Evolutionary conservation across 2,797 vertebrate genomes (phyloP).

Genomic region (Cichlasoma orientale): DNA sequence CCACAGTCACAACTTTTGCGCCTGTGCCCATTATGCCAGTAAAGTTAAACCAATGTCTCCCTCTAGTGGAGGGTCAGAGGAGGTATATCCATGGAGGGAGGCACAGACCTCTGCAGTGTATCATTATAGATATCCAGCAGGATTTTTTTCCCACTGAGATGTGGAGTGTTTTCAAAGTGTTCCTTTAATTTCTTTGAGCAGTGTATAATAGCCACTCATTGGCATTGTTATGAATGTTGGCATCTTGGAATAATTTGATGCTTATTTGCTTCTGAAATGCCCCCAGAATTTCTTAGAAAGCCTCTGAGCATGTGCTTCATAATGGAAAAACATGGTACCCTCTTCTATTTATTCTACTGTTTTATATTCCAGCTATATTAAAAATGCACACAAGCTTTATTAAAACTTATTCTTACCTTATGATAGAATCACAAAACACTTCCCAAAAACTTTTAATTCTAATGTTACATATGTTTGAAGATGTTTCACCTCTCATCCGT

Average conservation of each 20-base stretch:
- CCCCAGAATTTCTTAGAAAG: not conserved
- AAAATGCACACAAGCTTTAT: not conserved
- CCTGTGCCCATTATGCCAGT: not conserved
- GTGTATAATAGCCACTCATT: no score
- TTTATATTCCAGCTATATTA: not conserved
- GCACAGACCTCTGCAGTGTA: no score
- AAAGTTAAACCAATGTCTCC: not conserved
- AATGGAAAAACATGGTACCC: not conserved
- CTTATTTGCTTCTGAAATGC: accelerated
- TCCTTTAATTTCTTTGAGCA: no score
- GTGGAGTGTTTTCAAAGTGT: no score
- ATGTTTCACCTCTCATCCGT: no score
- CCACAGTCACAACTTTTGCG: not conserved
- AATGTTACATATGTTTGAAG: not conserved
- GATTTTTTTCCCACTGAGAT: no score
- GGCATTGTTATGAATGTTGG: no score
- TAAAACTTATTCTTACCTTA: not conserved
- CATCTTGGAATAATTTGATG: not conserved
- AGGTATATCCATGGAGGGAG: no score
- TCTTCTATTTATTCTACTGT: not conserved
- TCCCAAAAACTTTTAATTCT: no score
- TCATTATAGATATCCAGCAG: no score
- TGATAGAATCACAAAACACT: not conserved
- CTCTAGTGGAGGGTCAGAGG: not conserved
- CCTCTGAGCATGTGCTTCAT: not conserved